Evolutionary conservation across 2,888 invertebrate species (phyloP).

Genomic region (Phalangium opilio): DNA sequence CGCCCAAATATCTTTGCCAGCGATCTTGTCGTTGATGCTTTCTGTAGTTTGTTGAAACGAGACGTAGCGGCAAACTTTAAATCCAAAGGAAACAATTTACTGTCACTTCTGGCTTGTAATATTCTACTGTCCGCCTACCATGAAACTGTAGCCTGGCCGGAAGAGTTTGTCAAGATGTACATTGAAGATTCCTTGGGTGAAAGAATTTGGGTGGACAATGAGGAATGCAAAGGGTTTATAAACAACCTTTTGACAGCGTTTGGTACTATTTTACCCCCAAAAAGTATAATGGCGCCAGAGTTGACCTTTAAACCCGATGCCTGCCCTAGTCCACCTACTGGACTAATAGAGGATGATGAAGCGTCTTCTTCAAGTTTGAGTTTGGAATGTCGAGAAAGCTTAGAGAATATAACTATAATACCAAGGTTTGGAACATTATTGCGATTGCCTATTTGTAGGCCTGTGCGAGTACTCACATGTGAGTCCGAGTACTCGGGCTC

Average conservation of each 20-base stretch:
- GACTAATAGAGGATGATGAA: slow-evolving; percentile 24
- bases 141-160: slow-evolving; percentile 78
- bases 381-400: slow-evolving; percentile 13
- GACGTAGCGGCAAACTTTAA: slow-evolving; percentile 48
- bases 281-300: slow-evolving; percentile 43
- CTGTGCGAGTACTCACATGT: no score
- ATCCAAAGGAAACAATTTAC: slow-evolving; percentile 55
- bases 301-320: slow-evolving; percentile 20
- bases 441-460: no score
- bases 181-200: slow-evolving; percentile 90
- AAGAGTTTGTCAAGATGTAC: slow-evolving; percentile 78
- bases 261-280: slow-evolving; percentile 58
- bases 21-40: slow-evolving; percentile 41
- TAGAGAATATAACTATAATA: slow-evolving; percentile 20
- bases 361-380: slow-evolving; percentile 18
- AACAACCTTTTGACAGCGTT: slow-evolving; percentile 79
- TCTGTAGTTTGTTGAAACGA: slow-evolving; percentile 63
- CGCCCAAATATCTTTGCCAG: slow-evolving; percentile 44
- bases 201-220: slow-evolving; percentile 81
- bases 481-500: no score
- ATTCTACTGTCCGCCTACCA: slow-evolving; percentile 60
- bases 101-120: slow-evolving; percentile 69
- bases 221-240: slow-evolving; percentile 75
- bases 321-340: slow-evolving; percentile 17
- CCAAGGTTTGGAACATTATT: slow-evolving; percentile 20